These are phyloP conservation scores for Neopipo cinnamomea DNA, from an alignment of 2,113 vertebrate genomes.

Conservation along the genomic window DNA sequence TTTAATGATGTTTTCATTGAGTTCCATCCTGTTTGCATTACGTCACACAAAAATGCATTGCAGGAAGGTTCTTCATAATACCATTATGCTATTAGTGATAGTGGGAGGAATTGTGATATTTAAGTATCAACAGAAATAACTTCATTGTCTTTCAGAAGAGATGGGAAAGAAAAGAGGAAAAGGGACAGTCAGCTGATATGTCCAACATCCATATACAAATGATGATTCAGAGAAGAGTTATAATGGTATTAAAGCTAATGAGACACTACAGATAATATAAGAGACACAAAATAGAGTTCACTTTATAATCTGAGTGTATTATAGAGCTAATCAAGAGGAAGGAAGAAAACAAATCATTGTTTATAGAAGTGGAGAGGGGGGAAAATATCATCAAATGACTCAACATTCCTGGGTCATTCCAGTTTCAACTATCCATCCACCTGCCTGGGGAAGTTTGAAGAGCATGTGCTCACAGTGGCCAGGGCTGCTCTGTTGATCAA, in stretches of 20 bases:
- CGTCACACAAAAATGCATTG: not conserved
- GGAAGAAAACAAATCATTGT: constrained; percentile 32
- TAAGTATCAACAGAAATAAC: constrained; percentile 28
- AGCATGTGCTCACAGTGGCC: not conserved
- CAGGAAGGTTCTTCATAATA: not conserved
- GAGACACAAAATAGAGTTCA: not conserved
- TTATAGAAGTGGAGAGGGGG: not conserved
- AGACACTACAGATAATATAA: constrained; percentile 22
- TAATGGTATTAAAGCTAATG: not conserved
- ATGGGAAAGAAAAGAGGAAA: not conserved
- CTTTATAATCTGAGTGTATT: constrained; percentile 27
- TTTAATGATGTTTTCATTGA: not conserved
- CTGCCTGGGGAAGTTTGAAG: not conserved
- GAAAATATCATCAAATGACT: not conserved
- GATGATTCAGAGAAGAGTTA: constrained; percentile 23
- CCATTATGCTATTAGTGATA: not conserved
- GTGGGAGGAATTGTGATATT: not conserved
- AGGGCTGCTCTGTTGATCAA: not conserved
- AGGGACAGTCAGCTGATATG: not conserved
- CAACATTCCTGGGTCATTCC: not conserved
- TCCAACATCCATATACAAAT: constrained; percentile 15
- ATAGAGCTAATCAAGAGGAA: constrained; percentile 29
- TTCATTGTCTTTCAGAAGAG: not conserved
- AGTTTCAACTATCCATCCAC: not conserved
- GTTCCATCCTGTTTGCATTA: not conserved